Conservation (phyloP, 2,113 vertebrate genomes). For the Myiagra hebetior region DNA sequence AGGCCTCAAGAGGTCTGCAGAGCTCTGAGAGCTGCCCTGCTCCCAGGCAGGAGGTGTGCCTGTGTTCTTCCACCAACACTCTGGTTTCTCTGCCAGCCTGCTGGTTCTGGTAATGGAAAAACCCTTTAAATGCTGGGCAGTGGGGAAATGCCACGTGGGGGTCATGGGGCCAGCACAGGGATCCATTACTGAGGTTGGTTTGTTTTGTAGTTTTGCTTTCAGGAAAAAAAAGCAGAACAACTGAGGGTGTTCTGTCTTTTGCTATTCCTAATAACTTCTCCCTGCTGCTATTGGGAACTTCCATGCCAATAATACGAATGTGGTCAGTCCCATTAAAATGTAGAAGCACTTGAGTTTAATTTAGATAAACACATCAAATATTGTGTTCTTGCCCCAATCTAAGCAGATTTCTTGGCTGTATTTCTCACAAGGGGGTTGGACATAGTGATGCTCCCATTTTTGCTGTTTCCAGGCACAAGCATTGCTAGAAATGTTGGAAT, state of each 20-base stretch:
- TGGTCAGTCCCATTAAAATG: not conserved
- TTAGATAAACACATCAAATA: not conserved
- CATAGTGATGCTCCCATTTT: not conserved
- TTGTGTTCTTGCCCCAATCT: not conserved
- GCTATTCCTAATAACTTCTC: not conserved
- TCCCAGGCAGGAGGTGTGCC: not conserved
- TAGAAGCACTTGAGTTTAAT: not conserved
- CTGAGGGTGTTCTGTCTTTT: not conserved
- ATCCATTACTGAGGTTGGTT: not conserved
- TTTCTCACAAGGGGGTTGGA: not conserved
- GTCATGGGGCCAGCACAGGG: rapidly evolving
- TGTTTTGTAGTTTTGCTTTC: not conserved
- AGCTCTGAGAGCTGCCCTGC: not conserved
- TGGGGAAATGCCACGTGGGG: not conserved
- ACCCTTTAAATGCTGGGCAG: not conserved
- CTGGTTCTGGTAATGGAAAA: not conserved
- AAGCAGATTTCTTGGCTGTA: not conserved
- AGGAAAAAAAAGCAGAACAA: not conserved
- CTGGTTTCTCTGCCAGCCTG: not conserved
- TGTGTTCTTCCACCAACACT: not conserved
- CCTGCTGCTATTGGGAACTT: not conserved
- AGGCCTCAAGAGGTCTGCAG: not conserved
- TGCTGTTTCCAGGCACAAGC: not conserved
- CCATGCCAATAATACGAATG: not conserved
- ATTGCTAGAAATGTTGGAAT: not conserved